Evolutionary conservation across 2,113 vertebrate genomes (phyloP).

Genomic region (Poeciliopsis occidentalis): DNA sequence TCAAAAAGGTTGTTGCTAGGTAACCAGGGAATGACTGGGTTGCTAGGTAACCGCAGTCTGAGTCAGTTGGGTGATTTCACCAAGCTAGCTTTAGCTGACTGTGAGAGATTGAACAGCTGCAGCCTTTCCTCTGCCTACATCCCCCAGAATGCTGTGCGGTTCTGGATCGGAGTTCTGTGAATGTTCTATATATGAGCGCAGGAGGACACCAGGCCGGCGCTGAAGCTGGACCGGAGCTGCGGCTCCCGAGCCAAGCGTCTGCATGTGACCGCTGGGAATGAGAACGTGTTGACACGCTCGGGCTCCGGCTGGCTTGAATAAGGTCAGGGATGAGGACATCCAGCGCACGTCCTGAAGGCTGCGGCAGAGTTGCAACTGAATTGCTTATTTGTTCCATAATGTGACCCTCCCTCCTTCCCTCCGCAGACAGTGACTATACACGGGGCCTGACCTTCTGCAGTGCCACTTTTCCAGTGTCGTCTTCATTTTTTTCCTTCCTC

Average conservation of each 20-base stretch:
- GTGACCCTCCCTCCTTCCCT: conserved; percentile 27
- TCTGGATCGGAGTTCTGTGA: too few species aligned
- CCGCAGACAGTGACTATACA: conserved; percentile 49
- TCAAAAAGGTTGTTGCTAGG: too few species aligned
- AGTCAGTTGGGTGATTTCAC: too few species aligned
- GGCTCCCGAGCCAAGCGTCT: neutral
- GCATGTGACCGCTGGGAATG: neutral
- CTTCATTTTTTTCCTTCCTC: conserved; percentile 29
- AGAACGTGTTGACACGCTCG: neutral
- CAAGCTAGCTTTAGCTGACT: too few species aligned
- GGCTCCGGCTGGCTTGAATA: conserved; percentile 7
- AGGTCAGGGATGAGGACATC: conserved; percentile 29
- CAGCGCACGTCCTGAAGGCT: conserved; percentile 38
- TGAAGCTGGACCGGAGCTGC: neutral
- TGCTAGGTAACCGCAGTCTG: too few species aligned
- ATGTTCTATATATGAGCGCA: too few species aligned
- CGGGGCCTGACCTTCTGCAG: conserved; percentile 5
- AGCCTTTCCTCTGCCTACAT: too few species aligned
- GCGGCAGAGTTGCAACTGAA: conserved; percentile 44
- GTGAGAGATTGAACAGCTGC: too few species aligned
- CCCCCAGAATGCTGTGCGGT: too few species aligned
- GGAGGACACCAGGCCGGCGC: neutral
- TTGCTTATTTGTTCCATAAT: conserved; percentile 56
- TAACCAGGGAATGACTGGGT: too few species aligned
- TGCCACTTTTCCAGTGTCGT: conserved; percentile 32